Conservation (phyloP, 1,140 invertebrate species). For the Matsumurasca onukii region DNA sequence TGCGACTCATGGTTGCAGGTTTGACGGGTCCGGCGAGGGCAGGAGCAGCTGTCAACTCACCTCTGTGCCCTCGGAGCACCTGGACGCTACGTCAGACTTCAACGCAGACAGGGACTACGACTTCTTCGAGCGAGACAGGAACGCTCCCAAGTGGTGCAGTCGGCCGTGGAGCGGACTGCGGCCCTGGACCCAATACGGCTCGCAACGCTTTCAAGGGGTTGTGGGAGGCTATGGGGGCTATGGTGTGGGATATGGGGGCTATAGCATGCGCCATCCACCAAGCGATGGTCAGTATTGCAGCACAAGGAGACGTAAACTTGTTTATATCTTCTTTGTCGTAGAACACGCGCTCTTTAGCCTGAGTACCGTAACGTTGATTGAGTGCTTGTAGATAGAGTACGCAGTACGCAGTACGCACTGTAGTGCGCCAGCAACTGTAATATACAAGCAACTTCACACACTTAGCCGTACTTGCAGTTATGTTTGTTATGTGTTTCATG, state of each 20-base stretch:
- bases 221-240: constrained; percentile 27
- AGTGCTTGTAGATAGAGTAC: too few species aligned
- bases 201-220: constrained; percentile 20
- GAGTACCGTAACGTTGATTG: too few species aligned
- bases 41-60: constrained; percentile 70
- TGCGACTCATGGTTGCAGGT: constrained; percentile 12
- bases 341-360: too few species aligned
- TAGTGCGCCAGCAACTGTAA: too few species aligned
- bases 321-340: background rate
- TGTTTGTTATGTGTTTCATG: too few species aligned
- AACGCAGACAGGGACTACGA: constrained; percentile 69
- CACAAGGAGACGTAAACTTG: background rate
- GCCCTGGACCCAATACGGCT: constrained; percentile 30
- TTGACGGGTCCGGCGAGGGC: background rate
- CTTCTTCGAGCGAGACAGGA: constrained; percentile 67
- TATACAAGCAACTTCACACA: too few species aligned
- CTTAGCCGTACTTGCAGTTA: too few species aligned
- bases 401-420: too few species aligned
- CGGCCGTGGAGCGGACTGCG: background rate
- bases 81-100: constrained; percentile 62
- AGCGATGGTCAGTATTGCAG: constrained; percentile 33
- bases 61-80: constrained; percentile 61
- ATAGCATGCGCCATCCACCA: constrained; percentile 21
- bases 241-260: constrained; percentile 27
- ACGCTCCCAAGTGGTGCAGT: constrained; percentile 39